Base-by-base conservation (phyloP, 1,140 invertebrate genomes). In the Danaus plexippus region DNA sequence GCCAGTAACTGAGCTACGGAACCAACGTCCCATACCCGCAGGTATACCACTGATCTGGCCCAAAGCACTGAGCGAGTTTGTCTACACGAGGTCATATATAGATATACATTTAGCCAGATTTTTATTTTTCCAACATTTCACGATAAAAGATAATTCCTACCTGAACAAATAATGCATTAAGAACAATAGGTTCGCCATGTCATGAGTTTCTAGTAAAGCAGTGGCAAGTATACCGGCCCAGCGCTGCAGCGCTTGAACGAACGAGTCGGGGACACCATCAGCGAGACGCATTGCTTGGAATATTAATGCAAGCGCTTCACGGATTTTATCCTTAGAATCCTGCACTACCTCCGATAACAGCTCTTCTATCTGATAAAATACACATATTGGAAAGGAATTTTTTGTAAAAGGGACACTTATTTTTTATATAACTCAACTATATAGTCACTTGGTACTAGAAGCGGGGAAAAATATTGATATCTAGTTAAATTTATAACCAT, bases 91-190 rank as follows among this genome's bases (percentile, higher is more conserved):
- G 4, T 32, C 1, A 32, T 32, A 32, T 32, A 32, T 8, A 32
- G 22, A 32, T 32, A 32, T 32, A 42, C 2, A 53, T 56, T 40
- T 18, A 44, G 45, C 40, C 2, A 43, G 22, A 10, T 11, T 41
- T n/a, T 42, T 13, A 10, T 11, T 40, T 11, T 40, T 40, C 5
- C 22, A 32, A 32, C 7, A 6, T 6, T 32, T 32, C 22, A 32
- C 7, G 22, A 32, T 32, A 32, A 15, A 15, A 1, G 22, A 32
- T 32, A 15, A 51, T 9, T 43, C 42, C n/a, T 57, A 82, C 82
- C 77, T 77, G 18, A 80, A 83, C 10, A 85, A 51, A 63, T 80
- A 73, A 59, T 85, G 82, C 18, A 82, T 49, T 2, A 85, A 52
- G 55, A 75, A 82, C n/a, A 85, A 54, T 47, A 82, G 53, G 18